These are phyloP conservation scores for Portunus trituberculatus DNA, from an alignment of 1,140 invertebrate genomes.

Conservation along the genomic window DNA sequence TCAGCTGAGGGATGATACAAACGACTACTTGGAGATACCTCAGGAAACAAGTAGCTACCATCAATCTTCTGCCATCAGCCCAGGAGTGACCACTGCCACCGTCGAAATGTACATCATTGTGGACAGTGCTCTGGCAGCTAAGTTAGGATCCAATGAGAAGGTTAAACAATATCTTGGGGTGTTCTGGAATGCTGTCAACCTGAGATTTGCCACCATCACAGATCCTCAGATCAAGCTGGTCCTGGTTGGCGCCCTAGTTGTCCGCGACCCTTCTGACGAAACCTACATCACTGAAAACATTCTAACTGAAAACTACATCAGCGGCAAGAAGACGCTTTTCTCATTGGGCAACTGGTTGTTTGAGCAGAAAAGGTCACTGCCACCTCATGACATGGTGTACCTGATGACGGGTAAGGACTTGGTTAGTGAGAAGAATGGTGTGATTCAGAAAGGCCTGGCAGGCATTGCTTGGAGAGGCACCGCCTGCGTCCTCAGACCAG, in stretches of 20 bases:
- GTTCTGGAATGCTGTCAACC: slow-evolving; percentile 77
- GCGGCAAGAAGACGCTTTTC: slow-evolving; percentile 68
- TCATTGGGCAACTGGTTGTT: slow-evolving; percentile 73
- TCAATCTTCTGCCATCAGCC: neutral
- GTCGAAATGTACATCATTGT: slow-evolving; percentile 77
- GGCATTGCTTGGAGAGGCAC: slow-evolving; percentile 59
- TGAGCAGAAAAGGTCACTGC: slow-evolving; percentile 44
- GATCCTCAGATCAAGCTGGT: slow-evolving; percentile 74
- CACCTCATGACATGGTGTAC: slow-evolving; percentile 72
- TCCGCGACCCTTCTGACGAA: slow-evolving; percentile 51
- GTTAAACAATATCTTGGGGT: slow-evolving; percentile 75
- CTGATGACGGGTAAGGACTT: slow-evolving; percentile 75
- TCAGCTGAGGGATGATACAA: neutral
- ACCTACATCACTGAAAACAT: slow-evolving; percentile 74
- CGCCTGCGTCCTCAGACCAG: slow-evolving; percentile 65
- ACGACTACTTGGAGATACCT: slow-evolving; percentile 60
- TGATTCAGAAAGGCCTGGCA: slow-evolving; percentile 27
- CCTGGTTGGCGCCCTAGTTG: slow-evolving; percentile 74
- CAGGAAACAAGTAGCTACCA: neutral
- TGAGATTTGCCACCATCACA: slow-evolving; percentile 73
- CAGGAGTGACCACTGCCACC: slow-evolving; percentile 31
- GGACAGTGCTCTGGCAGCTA: slow-evolving; percentile 73
- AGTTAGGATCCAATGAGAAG: slow-evolving; percentile 56
- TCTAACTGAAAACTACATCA: slow-evolving; percentile 39
- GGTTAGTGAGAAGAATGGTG: slow-evolving; percentile 55